These are phyloP conservation scores for Athene cunicularia DNA, from an alignment of 2,113 vertebrate species.

Conservation along the genomic window DNA sequence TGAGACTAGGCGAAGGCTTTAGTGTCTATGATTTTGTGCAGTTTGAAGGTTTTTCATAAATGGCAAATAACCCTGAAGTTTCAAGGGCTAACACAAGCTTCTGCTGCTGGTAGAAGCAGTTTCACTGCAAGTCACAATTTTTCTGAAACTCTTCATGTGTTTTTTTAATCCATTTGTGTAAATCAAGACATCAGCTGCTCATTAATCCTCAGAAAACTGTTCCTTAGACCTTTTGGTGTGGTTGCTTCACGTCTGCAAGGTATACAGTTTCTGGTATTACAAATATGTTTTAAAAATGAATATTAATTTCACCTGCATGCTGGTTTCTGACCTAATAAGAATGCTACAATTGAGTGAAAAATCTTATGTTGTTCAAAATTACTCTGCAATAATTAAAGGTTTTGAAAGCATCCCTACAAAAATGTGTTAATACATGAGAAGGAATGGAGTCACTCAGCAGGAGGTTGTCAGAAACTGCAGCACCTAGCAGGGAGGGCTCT, in stretches of 20 bases:
- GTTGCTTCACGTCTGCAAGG: background rate
- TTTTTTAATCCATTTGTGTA: background rate
- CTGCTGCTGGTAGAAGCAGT: background rate
- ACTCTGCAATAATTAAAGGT: background rate
- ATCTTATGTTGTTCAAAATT: background rate
- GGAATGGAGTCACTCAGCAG: background rate
- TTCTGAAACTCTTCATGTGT: background rate
- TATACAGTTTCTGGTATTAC: background rate
- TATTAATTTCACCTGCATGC: background rate
- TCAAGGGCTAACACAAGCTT: background rate
- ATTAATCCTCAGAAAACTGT: background rate
- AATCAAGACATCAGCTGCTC: background rate
- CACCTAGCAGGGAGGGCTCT: background rate
- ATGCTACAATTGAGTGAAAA: background rate
- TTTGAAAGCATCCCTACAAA: background rate
- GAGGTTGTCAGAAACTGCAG: background rate
- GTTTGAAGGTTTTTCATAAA: background rate
- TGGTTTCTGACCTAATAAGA: conserved; percentile 12
- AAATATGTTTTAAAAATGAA: background rate
- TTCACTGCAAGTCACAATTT: background rate
- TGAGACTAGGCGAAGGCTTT: background rate
- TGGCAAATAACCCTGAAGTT: background rate
- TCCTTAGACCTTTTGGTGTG: background rate
- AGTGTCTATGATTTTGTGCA: background rate
- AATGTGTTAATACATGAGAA: background rate